phyloP scores from a whole-genome alignment of 2,797 vertebrate species.

The Crax fasciolata region DNA sequence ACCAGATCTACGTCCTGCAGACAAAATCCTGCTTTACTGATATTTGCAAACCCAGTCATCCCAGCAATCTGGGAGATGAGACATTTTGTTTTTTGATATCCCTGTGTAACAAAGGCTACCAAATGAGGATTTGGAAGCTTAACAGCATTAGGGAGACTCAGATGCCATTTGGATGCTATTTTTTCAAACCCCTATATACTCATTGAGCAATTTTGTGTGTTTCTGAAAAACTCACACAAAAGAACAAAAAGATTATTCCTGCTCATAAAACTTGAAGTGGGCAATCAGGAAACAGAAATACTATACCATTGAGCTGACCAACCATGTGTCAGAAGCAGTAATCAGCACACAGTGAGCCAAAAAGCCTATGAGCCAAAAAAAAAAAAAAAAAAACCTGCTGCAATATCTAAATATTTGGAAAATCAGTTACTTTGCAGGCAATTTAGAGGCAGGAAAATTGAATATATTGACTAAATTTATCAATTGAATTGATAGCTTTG shows the following conservation, averaged over 20 bases:
- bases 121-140: not conserved
- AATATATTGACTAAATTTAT: conserved; percentile 3
- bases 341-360: not conserved
- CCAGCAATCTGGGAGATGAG: not conserved
- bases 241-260: conserved; percentile 28
- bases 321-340: conserved; percentile 31
- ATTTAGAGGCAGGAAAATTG: conserved; percentile 26
- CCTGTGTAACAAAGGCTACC: not conserved
- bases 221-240: not conserved
- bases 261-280: conserved; percentile 36
- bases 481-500: conserved; percentile 30
- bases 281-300: conserved; percentile 32
- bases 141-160: not conserved
- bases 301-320: conserved; percentile 27
- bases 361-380: not conserved
- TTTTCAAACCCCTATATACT: not conserved
- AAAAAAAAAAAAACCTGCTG: not conserved
- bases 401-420: conserved; percentile 17
- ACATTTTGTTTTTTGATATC: not conserved
- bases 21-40: not conserved
- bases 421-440: not conserved
- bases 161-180: not conserved
- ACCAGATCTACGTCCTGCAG: not conserved
- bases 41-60: not conserved
- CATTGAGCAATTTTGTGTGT: not conserved